Conservation (phyloP, 2,797 vertebrate species). For the Sebastes alutus region DNA sequence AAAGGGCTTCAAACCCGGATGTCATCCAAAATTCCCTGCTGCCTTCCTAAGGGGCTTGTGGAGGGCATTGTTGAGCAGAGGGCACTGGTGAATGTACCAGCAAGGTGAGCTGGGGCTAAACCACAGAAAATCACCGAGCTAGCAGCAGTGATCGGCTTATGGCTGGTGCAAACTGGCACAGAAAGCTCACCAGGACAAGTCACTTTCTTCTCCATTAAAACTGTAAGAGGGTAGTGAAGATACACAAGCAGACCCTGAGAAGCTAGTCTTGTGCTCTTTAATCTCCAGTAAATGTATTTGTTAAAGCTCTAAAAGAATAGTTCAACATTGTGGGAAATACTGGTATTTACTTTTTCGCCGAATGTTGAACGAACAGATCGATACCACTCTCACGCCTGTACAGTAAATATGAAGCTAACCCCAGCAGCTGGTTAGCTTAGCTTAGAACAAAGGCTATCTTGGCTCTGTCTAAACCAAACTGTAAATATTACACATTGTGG, state of each 20-base stretch:
- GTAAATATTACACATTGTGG: no score
- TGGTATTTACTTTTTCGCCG: not conserved
- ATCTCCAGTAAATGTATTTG: not conserved
- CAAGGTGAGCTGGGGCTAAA: conserved; percentile 56
- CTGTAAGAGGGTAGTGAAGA: not conserved
- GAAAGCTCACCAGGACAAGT: conserved; percentile 15
- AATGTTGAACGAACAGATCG: not conserved
- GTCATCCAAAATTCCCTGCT: conserved; percentile 71
- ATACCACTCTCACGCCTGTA: not conserved
- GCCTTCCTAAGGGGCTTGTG: conserved; percentile 59
- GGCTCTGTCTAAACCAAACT: no score
- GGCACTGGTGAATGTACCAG: conserved; percentile 55
- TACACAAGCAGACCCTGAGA: not conserved
- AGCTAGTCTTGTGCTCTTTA: not conserved
- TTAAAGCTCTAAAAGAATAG: not conserved
- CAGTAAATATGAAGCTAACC: not conserved
- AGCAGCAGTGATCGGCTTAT: conserved; percentile 41
- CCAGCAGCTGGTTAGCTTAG: not conserved
- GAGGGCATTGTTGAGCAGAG: conserved; percentile 59
- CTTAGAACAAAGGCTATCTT: not conserved
- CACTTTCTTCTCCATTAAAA: not conserved
- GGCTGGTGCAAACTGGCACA: conserved; percentile 25
- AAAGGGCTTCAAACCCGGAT: conserved; percentile 78
- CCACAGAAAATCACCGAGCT: conserved; percentile 17
- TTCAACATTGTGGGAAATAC: not conserved